Percentiles rank a stretch among this genome's conserved stretches.
Evolutionary conservation across 2,113 vertebrate genomes (phyloP).

Genomic region (Cheilinus undulatus): DNA sequence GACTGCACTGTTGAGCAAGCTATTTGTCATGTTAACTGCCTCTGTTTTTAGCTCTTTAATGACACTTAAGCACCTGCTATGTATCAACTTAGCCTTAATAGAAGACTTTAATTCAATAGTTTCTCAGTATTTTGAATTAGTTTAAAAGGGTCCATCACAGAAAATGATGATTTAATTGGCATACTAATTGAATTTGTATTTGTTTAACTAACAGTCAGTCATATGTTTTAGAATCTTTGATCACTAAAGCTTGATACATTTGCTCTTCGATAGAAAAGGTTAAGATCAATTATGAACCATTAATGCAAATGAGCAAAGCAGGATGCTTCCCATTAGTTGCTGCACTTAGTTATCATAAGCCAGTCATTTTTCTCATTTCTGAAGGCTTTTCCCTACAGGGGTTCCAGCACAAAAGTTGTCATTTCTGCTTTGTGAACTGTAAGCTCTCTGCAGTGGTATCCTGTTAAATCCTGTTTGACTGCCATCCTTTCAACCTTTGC

Average conservation of each 20-base stretch:
- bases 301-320: conserved; percentile 65
- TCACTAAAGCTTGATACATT: conserved; percentile 22
- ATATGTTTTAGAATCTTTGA: background rate
- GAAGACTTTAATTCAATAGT: conserved; percentile 32
- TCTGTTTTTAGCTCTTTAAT: conserved; percentile 60
- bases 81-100: conserved; percentile 24
- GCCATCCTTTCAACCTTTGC: conserved; percentile 38
- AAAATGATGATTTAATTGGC: conserved; percentile 16
- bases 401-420: conserved; percentile 72
- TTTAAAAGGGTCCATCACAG: conserved; percentile 1
- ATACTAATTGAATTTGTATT: conserved; percentile 1
- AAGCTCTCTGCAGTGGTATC: conserved; percentile 54
- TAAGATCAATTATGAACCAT: conserved; percentile 52
- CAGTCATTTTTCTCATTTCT: conserved; percentile 64
- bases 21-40: conserved; percentile 58
- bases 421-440: conserved; percentile 56
- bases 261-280: conserved; percentile 30
- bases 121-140: conserved; percentile 10
- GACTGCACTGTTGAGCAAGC: conserved; percentile 35
- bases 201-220: conserved; percentile 23
- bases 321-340: conserved; percentile 69
- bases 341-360: conserved; percentile 72
- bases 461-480: conserved; percentile 68
- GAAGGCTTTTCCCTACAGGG: conserved; percentile 55
- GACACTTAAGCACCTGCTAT: conserved; percentile 40